Evolutionary conservation across 2,888 invertebrate species (phyloP), one percentile per base, ranked within the genome.

Genomic region (Cacoxenus indagator): DNA sequence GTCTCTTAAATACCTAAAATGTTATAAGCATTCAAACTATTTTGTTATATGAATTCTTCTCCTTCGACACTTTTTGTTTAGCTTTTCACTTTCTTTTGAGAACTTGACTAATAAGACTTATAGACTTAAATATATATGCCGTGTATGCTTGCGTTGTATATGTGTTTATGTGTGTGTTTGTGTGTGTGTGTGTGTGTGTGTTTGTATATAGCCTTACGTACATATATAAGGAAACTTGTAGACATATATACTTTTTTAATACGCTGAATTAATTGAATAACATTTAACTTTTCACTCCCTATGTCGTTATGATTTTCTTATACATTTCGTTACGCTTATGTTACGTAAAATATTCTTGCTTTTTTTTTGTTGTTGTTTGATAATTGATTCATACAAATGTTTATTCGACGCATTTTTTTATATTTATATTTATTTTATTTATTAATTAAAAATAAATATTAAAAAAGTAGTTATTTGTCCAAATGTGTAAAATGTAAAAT

Each of bases 1-100:
- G 57, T 65, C n/a, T 19, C 46, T 66, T 46, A 31, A 37, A 54
- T 45, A 27, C 54, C 59, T 51, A 46, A 72, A 67, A 69, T 65
- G 45, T 69, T 67, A 84, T 78, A 82, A 84, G 84, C 84, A 78
- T 84, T 84, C 78, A 82, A 84, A 78, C 82, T 84, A 80, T 83
- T 65, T 83, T 75, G 75, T 26, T 64, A 64, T 46, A 29, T 82
- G 76, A 73, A 83, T n/a, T n/a, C n/a, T n/a, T n/a, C n/a, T n/a
- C n/a, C n/a, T n/a, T n/a, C n/a, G n/a, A n/a, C n/a, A n/a, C n/a
- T n/a, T n/a, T n/a, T n/a, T n/a, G n/a, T n/a, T n/a, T n/a, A n/a
- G n/a, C 17, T 4, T 46, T 46, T 8, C 9, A 31, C 9, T 31
- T 54, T 54, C 9, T n/a, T 14, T 54, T 54, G 11, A 54, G 26